Evolutionary conservation across 2,888 invertebrate genomes (phyloP), one percentile per base, ranked within the genome.

Genomic region (Lutraria lutraria): DNA sequence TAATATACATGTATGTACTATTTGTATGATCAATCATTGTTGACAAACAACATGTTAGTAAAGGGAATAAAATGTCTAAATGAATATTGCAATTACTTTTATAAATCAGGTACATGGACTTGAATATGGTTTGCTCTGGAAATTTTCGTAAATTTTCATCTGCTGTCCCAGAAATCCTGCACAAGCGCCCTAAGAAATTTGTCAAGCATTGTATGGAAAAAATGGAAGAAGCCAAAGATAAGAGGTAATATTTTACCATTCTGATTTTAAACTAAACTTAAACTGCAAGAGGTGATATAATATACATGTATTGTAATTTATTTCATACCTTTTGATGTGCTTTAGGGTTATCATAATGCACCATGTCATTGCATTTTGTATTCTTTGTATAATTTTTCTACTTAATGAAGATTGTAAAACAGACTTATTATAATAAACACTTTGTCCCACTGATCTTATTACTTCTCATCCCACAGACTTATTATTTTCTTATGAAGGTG

Each of bases 171-270:
- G 63, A n/a, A 29, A 21, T n/a, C 10, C n/a, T 83, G 29, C 68
- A 83, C 19, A 83, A 63, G 13, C 83, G 83, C 19, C 83, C 83
- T 25, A 25, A 31, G n/a, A 19, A 68, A 19, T 83, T 83, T 63
- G 34, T 83, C 0, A 83, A 63, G 60, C 83, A 83, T n/a, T n/a
- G n/a, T n/a, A n/a, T 83, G 54, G 8, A 43, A 43, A 43, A 43
- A 43, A 43, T 43, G 2, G 43, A 43, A 43, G 43, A 43, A 8
- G 43, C 43, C 43, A 43, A 8, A 43, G 2, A 8, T 43, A 43
- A 43, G 43, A 43, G 43, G 43, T 43, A 43, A 43, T 8, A 4
- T 43, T 43, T 43, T 43, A 43, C 56, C 31, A 54, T 83, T 34
- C 6, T 29, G 6, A 34, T 60, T 56, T 34, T 83, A 31, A 63